Conservation (phyloP, 2,797 vertebrate species). For the Miopithecus talapoin region DNA sequence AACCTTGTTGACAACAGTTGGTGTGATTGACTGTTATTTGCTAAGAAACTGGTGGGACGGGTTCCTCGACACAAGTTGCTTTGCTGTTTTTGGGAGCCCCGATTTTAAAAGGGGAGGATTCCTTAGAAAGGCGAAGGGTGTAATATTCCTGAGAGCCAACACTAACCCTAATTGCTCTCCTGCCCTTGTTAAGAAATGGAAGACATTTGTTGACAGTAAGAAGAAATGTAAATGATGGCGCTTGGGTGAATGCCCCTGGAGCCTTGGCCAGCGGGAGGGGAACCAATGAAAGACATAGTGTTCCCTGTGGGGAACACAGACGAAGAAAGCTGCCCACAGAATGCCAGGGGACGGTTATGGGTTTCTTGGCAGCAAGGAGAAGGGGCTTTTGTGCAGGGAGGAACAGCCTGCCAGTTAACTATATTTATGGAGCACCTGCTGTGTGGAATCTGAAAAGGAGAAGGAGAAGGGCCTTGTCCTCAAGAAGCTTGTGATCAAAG, state of each 20-base stretch:
- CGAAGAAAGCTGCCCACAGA: constrained; percentile 10
- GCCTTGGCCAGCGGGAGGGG: constrained; percentile 2
- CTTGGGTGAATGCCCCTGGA: background rate
- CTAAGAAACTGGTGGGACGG: background rate
- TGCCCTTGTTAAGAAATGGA: constrained; percentile 54
- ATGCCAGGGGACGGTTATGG: constrained; percentile 36
- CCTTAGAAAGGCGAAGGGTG: constrained; percentile 53
- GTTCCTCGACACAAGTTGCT: background rate
- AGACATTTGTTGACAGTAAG: constrained; percentile 47
- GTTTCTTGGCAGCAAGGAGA: constrained; percentile 65
- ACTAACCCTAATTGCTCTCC: background rate
- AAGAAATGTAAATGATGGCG: constrained; percentile 46
- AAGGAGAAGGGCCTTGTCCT: constrained; percentile 59
- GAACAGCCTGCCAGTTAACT: constrained; percentile 48
- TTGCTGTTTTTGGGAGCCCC: background rate
- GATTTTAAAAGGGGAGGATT: background rate
- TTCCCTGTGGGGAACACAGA: constrained; percentile 60
- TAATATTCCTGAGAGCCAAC: background rate
- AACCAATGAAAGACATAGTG: constrained; percentile 61
- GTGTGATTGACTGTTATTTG: background rate
- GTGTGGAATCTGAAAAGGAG: constrained; percentile 51
- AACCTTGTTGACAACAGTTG: background rate
- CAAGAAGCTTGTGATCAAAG: constrained; percentile 69
- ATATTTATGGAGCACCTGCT: constrained; percentile 73
- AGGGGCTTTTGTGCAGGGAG: constrained; percentile 45